Evolutionary conservation across 2,113 vertebrate genomes (phyloP), one percentile per base, ranked within the genome.

Genomic region (Tenebrosternarchus preto): DNA sequence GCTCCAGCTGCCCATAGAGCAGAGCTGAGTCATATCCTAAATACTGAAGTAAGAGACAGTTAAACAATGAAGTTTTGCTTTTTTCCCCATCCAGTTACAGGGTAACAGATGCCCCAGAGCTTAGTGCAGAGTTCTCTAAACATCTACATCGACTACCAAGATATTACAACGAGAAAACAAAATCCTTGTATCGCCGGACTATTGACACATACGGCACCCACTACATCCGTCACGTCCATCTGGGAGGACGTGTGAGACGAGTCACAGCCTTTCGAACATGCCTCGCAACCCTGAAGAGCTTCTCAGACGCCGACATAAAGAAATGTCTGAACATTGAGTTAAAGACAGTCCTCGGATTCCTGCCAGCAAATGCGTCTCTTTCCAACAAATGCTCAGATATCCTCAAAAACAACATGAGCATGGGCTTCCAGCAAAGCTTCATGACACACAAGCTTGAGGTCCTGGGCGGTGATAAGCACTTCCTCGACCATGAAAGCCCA

Each of bases 151-250:
- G 84, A 81, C 91, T 94, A 80, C 90, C 93, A 0, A 80, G 57
- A 84, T 75, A 70, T 6, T 84, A 92, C 2, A 82, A 85, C 17
- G 66, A 46, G 57, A 84, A 83, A 75, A 87, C 82, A 59, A 89
- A 71, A 86, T 81, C 83, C 0, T 61, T 83, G 1, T 95, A 94
- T 59, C 88, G 85, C 46, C 85, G 87, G 0, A 85, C 93, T 9
- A 92, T 94, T 70, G 85, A 90, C 81, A 94, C 88, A 27, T 94
- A 93, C 15, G 94, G 94, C 36, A 95, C 94, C 6, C 94, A 95
- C 81, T 95, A 92, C 73, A 92, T 94, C 73, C 89, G 86, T n/a
- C 92, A 91, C 81, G 92, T 94, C 53, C 88, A 92, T 20, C 91
- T 95, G 7, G 94, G 94, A 4, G 94, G 93, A 17, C 90, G 89